Base-by-base conservation (phyloP, 2,113 vertebrate genomes). In the Kryptolebias marmoratus region DNA sequence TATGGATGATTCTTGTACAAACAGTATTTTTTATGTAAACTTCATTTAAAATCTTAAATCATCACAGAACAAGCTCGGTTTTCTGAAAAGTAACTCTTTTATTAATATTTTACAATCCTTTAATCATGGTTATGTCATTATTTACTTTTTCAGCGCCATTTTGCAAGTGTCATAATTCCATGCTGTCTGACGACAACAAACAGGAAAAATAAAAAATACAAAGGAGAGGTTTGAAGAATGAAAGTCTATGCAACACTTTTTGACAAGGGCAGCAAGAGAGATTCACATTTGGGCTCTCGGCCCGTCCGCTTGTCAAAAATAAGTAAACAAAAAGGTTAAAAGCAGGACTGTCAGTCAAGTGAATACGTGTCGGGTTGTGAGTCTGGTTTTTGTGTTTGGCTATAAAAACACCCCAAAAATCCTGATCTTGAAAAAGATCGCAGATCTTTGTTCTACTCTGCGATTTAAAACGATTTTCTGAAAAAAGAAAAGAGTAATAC, bases 41-140 rank as follows among this genome's bases (percentile, higher is more conserved):
- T 22, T 22, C 22, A 22, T 22, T 22, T 22, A 22, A 22, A 22
- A 22, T 22, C 22, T 22, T 22, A 22, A 22, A 22, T 22, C 22
- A 77, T 13, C 68, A 84, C 15, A n/a, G 57, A 42, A 59, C 3
- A 1, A 16, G 1, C 1, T 5, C 18, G 27, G 28, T 53, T 82
- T 88, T 92, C 82, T 93, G 91, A 93, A 93, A 94, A 93, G 92
- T 94, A 92, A 90, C 90, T 93, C 59, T 91, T 94, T 94, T 93
- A 93, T 92, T 94, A 90, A 93, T 94, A 94, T 93, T 89, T 94
- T 94, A 94, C 93, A 94, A 92, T 94, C 92, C 90, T 93, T 94
- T 92, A 90, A 91, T 93, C 90, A 87, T 87, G 89, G 85, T 90
- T 91, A 89, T 87, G 87, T 91, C 89, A 89, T 84, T 83, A 90